phyloP scores from a whole-genome alignment of 2,888 invertebrate species.

The Cerastis leucographa region DNA sequence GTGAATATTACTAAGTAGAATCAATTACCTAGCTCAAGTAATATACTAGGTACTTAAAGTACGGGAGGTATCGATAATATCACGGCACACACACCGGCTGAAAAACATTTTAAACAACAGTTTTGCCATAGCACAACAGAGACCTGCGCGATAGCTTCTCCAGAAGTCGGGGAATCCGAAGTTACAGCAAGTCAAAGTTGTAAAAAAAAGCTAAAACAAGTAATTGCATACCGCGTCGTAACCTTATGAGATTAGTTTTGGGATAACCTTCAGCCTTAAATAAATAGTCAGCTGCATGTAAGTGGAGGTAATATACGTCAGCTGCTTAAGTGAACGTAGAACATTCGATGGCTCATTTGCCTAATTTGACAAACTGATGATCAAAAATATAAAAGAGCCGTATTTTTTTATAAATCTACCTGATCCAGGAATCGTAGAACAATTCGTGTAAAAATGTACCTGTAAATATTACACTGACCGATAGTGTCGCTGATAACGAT shows the following conservation, averaged over 20 bases:
- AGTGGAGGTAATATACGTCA: no score
- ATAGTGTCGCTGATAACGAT: no score
- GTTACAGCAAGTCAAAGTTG: not conserved
- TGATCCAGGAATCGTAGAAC: no score
- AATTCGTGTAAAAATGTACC: no score
- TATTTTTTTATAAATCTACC: no score
- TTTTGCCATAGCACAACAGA: not conserved
- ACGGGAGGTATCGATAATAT: not conserved
- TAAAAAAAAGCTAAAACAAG: not conserved
- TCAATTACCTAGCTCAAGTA: not conserved
- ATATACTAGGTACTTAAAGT: not conserved
- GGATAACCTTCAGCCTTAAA: not conserved
- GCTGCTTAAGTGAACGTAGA: no score
- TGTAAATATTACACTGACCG: no score
- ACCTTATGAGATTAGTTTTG: not conserved
- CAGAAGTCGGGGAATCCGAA: not conserved
- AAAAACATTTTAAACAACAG: not conserved
- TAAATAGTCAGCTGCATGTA: no score
- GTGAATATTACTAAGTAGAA: constrained; percentile 15
- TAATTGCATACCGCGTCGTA: not conserved
- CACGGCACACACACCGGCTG: no score
- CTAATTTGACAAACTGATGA: no score
- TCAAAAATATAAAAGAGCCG: no score
- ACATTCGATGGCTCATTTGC: no score
- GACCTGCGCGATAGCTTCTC: not conserved